These are phyloP conservation scores for Antigone vipio DNA, from an alignment of 2,113 vertebrate species.

Conservation along the genomic window DNA sequence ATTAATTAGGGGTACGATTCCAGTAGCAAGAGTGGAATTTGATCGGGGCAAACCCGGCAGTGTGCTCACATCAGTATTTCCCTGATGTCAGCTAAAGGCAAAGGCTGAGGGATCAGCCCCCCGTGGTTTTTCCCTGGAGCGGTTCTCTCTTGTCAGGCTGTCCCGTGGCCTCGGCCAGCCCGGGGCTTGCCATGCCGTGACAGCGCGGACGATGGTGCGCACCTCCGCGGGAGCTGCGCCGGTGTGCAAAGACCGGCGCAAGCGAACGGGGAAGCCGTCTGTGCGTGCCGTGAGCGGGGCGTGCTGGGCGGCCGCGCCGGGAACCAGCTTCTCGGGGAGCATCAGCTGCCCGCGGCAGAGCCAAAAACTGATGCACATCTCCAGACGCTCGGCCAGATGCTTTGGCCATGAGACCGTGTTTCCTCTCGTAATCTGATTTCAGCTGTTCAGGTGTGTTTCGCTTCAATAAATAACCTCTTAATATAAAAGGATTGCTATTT, in stretches of 20 bases:
- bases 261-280: background rate
- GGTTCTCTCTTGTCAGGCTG: background rate
- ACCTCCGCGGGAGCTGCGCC: background rate
- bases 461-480: background rate
- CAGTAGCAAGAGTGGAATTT: background rate
- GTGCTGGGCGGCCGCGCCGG: background rate
- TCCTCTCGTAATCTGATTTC: background rate
- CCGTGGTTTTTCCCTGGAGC: too few species aligned
- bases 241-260: fast-evolving
- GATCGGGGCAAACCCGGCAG: background rate
- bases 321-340: background rate
- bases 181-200: background rate
- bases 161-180: background rate
- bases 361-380: background rate
- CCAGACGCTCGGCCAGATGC: background rate
- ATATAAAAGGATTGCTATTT: background rate
- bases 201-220: fast-evolving
- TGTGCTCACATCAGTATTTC: background rate
- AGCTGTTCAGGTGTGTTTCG: background rate
- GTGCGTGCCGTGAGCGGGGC: background rate
- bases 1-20: background rate
- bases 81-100: background rate
- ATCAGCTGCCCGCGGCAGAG: background rate
- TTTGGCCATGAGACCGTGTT: background rate
- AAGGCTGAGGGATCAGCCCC: background rate